These are phyloP conservation scores for Coracopsis vasa DNA, from an alignment of 2,113 vertebrate genomes.

Conservation along the genomic window DNA sequence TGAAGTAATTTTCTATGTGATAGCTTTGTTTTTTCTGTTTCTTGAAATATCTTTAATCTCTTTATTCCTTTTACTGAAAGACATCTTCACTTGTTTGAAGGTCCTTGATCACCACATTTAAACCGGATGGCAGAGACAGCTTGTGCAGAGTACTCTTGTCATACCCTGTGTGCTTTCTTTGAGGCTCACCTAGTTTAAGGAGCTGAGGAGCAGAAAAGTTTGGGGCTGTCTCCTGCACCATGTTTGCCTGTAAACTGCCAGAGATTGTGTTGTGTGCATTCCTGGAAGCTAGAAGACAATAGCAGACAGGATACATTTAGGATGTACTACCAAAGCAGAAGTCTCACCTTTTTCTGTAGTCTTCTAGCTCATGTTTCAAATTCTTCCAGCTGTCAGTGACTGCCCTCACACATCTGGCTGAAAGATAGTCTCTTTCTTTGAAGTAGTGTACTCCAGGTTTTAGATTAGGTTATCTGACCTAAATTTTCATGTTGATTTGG, in stretches of 20 bases:
- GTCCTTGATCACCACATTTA: constrained; percentile 23
- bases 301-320: background rate
- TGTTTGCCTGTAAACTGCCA: background rate
- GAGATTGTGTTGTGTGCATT: background rate
- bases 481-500: background rate
- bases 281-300: background rate
- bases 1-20: background rate
- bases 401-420: background rate
- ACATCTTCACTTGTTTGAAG: background rate
- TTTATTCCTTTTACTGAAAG: background rate
- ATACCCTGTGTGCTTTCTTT: background rate
- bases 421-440: background rate
- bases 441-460: background rate
- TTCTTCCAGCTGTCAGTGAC: background rate
- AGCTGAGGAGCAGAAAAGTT: background rate
- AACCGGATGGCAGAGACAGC: background rate
- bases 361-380: background rate
- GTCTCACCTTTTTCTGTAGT: background rate
- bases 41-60: constrained; percentile 35
- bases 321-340: background rate
- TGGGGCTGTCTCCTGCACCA: background rate
- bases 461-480: background rate
- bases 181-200: background rate
- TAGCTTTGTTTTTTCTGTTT: constrained; percentile 23
- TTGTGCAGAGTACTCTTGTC: background rate